Base-by-base conservation (phyloP, 2,797 vertebrate species). In the Karalla daura region DNA sequence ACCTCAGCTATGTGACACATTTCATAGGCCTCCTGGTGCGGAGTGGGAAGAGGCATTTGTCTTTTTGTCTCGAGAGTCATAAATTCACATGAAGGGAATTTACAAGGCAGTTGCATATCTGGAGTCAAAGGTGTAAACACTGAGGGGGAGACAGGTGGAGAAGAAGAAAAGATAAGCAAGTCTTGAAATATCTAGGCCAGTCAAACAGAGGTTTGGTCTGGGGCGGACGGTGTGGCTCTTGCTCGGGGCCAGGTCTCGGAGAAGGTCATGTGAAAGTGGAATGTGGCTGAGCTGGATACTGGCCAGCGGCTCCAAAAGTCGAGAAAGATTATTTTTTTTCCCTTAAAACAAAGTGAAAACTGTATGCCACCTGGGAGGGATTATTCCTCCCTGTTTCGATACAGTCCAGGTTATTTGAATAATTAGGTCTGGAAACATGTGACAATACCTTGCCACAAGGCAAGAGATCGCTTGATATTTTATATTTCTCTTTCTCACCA, bases 241-340 rank as follows among this genome's bases (percentile, higher is more conserved):
- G 66, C 81, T 80, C 12, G 11, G 9, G 86, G 86, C 77, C 74
- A 59, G 76, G 80, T 88, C 77, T 83, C 66, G 0, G 18, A 59
- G 80, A 83, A 88, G 87, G 90, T 89, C 87, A 77, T 84, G 81
- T 82, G 83, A 89, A 91, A 78, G 79, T 74, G 86, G 88, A 91
- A 90, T 86, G 83, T 72, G 74, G 74, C 43, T 20, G 65, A 40
- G 63, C 81, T 74, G 86, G 80, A 84, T 32, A 12, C 12, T 51
- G 11, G 77, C 87, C 86, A 78, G 63, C 63, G 76, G 81, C 86
- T 54, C 63, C 43, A 12, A 44, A 70, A 63, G 70, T 76, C 65
- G 63, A 50, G 53, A 79, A 51, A 68, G 75, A 62, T 66, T 76
- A 73, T 78, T 83, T 74, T 76, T 78, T 30, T n/a, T n/a, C n/a